Evolutionary conservation across 2,113 vertebrate genomes (phyloP).

Genomic region (Orycteropus afer): DNA sequence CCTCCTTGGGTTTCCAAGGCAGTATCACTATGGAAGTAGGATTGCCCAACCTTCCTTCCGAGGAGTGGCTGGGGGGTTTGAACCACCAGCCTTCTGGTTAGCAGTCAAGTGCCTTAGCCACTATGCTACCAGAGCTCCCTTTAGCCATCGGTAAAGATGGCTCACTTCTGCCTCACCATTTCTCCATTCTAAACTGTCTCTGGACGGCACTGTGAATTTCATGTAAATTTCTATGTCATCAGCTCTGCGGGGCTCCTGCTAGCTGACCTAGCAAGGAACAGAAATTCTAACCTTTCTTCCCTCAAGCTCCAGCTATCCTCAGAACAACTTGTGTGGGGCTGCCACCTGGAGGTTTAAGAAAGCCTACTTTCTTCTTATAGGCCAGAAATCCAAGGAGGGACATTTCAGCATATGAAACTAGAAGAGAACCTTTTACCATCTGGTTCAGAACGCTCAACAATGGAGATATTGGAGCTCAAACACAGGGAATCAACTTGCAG

Average conservation of each 20-base stretch:
- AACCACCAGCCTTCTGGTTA: too few species aligned
- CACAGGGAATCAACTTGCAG: neutral
- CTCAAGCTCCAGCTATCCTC: neutral
- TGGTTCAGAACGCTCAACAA: neutral
- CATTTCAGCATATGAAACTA: neutral
- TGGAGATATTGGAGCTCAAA: neutral
- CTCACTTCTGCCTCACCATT: neutral
- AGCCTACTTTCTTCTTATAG: neutral
- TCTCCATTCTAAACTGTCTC: neutral
- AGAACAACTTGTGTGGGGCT: conserved; percentile 34
- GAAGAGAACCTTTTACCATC: neutral
- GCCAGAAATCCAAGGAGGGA: neutral
- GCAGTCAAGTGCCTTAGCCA: too few species aligned
- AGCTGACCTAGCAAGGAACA: neutral
- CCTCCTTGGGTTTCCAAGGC: too few species aligned
- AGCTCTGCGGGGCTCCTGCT: neutral
- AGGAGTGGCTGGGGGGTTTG: too few species aligned
- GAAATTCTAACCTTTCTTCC: neutral
- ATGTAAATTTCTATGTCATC: neutral
- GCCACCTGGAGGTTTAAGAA: conserved; percentile 69
- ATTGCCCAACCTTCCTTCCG: too few species aligned
- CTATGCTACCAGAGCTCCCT: too few species aligned
- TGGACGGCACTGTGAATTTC: neutral
- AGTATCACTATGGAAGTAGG: too few species aligned
- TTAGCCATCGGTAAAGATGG: neutral